These are phyloP conservation scores for Amazona guildingii DNA, from an alignment of 2,113 vertebrate genomes.

Conservation along the genomic window DNA sequence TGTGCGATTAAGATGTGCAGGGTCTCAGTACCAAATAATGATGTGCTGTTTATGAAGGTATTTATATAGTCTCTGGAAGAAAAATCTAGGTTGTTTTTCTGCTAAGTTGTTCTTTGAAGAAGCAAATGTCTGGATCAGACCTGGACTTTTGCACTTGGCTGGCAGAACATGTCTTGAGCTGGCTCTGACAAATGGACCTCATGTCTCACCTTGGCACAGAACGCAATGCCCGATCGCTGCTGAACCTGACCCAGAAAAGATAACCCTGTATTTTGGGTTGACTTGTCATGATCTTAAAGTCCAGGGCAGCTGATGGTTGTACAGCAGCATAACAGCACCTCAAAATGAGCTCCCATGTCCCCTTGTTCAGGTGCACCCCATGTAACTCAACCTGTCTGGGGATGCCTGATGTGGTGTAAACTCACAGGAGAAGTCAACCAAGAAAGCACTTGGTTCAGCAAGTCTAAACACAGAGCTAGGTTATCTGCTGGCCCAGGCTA, in stretches of 20 bases:
- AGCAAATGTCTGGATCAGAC: background rate
- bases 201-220: accelerated
- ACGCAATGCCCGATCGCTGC: background rate
- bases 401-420: accelerated
- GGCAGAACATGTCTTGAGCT: background rate
- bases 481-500: background rate
- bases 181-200: background rate
- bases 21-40: no score
- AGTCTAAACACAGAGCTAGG: no score
- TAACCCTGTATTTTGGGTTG: background rate
- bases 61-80: background rate
- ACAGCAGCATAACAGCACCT: background rate
- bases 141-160: background rate
- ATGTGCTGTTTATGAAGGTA: background rate
- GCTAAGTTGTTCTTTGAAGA: background rate
- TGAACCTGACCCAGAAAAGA: background rate
- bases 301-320: background rate
- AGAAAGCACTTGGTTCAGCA: background rate
- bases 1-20: background rate
- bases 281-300: background rate
- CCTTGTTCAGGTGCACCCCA: background rate
- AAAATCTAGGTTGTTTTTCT: background rate
- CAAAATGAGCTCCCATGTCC: accelerated
- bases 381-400: background rate
- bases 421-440: background rate